These are phyloP conservation scores for Spodoptera picta DNA, from an alignment of 2,888 invertebrate species.

Conservation along the genomic window DNA sequence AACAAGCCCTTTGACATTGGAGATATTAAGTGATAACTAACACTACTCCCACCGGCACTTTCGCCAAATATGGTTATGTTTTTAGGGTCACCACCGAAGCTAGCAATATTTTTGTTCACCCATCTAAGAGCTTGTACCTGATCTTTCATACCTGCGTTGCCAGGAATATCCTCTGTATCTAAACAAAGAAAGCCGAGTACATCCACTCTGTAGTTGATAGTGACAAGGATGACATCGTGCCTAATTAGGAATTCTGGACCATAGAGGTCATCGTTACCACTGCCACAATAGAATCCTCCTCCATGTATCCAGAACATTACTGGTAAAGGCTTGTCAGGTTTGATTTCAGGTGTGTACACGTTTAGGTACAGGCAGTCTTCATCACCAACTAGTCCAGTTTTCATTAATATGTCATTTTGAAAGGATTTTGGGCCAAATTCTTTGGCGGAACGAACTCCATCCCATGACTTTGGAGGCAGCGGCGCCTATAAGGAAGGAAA, in stretches of 20 bases:
- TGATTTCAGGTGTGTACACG: constrained; percentile 69
- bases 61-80: constrained; percentile 70
- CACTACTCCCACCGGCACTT: constrained; percentile 68
- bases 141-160: constrained; percentile 75
- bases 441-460: constrained; percentile 67
- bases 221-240: constrained; percentile 69
- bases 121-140: constrained; percentile 71
- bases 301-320: constrained; percentile 77
- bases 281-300: constrained; percentile 66
- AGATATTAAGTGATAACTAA: constrained; percentile 67
- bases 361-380: constrained; percentile 77
- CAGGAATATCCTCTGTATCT: constrained; percentile 69
- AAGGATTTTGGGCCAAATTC: constrained; percentile 65
- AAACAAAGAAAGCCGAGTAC: constrained; percentile 70
- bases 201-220: constrained; percentile 74
- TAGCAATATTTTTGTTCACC: constrained; percentile 65
- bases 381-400: constrained; percentile 57
- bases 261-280: constrained; percentile 65
- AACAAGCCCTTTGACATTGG: constrained; percentile 75
- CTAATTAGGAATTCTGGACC: constrained; percentile 71
- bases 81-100: constrained; percentile 67
- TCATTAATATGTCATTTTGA: constrained; percentile 56
- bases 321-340: constrained; percentile 56
- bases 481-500: constrained; percentile 53
- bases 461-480: constrained; percentile 66